Evolutionary conservation across 2,888 invertebrate species (phyloP).

Genomic region (Macaria liturata): DNA sequence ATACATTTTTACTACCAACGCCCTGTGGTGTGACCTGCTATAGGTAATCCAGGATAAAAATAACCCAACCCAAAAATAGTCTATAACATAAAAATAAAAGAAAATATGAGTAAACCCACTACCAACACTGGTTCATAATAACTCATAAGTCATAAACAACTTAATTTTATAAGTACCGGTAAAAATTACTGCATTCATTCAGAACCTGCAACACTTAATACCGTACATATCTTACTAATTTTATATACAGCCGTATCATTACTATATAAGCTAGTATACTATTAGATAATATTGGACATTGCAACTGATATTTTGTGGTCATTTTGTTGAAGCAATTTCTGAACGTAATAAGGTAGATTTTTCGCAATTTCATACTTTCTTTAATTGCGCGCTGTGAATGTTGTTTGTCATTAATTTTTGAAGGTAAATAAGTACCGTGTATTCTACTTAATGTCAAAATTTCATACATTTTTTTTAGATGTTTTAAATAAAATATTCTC

Average conservation of each 20-base stretch:
- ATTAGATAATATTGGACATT: slow-evolving; percentile 51
- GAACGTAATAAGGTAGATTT: slow-evolving; percentile 41
- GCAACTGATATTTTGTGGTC: slow-evolving; percentile 59
- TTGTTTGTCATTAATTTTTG: no score
- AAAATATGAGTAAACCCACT: no score
- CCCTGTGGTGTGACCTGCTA: no score
- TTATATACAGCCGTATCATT: slow-evolving; percentile 32
- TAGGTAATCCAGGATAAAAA: no score
- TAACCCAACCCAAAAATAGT: no score
- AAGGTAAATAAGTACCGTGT: no score
- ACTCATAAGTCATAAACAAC: background rate
- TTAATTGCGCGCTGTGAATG: background rate
- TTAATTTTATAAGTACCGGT: background rate
- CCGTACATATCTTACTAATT: slow-evolving; percentile 27
- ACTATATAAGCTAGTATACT: slow-evolving; percentile 32
- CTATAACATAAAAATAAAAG: no score
- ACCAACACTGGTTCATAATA: no score
- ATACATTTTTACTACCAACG: no score
- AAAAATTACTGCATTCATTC: slow-evolving; percentile 7
- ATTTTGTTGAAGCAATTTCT: slow-evolving; percentile 48
- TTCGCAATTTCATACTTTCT: slow-evolving; percentile 35
- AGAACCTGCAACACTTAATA: slow-evolving; percentile 6
- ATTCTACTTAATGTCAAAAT: no score
- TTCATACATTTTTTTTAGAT: no score
- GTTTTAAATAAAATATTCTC: no score